phyloP scores from a whole-genome alignment of 2,888 invertebrate genomes.

The Liodrosophila aerea region DNA sequence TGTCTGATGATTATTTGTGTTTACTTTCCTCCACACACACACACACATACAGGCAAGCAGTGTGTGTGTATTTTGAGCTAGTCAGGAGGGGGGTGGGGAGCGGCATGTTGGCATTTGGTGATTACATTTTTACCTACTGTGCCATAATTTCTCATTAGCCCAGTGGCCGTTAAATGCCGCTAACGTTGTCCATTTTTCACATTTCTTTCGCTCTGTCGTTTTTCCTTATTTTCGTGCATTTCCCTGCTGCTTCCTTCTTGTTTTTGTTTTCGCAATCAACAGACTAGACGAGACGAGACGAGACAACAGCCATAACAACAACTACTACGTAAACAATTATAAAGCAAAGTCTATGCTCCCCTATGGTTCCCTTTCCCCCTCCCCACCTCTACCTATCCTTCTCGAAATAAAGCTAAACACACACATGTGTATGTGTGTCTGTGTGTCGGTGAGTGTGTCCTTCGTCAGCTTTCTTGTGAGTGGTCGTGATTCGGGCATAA shows the following conservation, averaged over 20 bases:
- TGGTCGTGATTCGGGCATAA: conserved; percentile 45
- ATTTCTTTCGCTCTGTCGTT: conserved; percentile 10
- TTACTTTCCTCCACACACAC: conserved; percentile 44
- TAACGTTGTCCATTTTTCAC: conserved; percentile 56
- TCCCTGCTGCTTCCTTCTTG: neutral
- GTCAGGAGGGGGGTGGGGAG: neutral
- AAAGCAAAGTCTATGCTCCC: conserved; percentile 21
- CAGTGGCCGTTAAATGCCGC: conserved; percentile 71
- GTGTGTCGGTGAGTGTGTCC: conserved; percentile 17
- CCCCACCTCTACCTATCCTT: neutral
- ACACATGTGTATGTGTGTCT: conserved; percentile 34
- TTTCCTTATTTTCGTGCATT: neutral
- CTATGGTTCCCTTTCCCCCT: neutral
- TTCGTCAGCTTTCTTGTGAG: conserved; percentile 12
- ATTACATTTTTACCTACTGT: conserved; percentile 58
- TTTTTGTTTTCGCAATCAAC: conserved; percentile 41
- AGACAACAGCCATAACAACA: conserved; percentile 18
- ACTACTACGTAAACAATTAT: conserved; percentile 45
- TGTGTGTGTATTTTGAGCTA: conserved; percentile 19
- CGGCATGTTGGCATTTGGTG: conserved; percentile 8
- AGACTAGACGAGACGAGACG: conserved; percentile 12
- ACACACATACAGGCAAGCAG: conserved; percentile 9
- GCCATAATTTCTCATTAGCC: conserved; percentile 81
- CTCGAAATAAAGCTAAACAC: conserved; percentile 50
- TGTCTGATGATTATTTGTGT: conserved; percentile 75